Evolutionary conservation across 2,888 invertebrate species (phyloP), one percentile per base, ranked within the genome.

Genomic region (Ryuthela nishihirai): DNA sequence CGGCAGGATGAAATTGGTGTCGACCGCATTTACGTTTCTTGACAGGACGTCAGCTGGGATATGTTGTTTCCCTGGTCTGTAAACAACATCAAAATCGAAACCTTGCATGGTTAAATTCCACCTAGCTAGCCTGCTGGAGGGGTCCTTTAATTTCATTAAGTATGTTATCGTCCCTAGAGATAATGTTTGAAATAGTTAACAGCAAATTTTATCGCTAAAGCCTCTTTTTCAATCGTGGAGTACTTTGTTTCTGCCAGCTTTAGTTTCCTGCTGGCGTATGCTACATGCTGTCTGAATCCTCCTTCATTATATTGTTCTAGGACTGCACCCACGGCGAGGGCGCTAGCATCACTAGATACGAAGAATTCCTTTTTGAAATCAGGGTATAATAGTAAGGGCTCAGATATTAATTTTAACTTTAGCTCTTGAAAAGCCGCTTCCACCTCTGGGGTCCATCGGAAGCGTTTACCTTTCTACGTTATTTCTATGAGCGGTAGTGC

Each of bases 171-270:
- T 1, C 73, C 73, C 7, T 70, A 60, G 0, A 75, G 34, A 38
- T 73, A 75, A 0, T 69, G 66, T 29, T 73, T 55, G 59, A 75
- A 74, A 44, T 71, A 66, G 20, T 66, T 54, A 20, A 73, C 49
- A 0, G 70, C 65, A 34, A 64, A 68, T 0, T 67, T 71, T 26
- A 71, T 69, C 0, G 75, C 74, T 5, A 76, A 58, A 0, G 69
- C 69, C 56, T 74, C 76, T 20, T 73, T 49, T 25, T 77, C 75
- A 23, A 72, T 70, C 1, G 70, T 70, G 15, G 70, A 70, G 50
- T 72, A 74, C 18, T 66, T 69, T 9, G 65, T 54, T 65, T 75
- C 73, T 0, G 70, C 67, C 0, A 54, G 62, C 0, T 70, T 70
- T 7, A 69, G 71, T 32, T 68, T 65, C 52, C 70, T 65, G 36